Conservation (phyloP, 2,113 vertebrate species). For the Aythya baeri region DNA sequence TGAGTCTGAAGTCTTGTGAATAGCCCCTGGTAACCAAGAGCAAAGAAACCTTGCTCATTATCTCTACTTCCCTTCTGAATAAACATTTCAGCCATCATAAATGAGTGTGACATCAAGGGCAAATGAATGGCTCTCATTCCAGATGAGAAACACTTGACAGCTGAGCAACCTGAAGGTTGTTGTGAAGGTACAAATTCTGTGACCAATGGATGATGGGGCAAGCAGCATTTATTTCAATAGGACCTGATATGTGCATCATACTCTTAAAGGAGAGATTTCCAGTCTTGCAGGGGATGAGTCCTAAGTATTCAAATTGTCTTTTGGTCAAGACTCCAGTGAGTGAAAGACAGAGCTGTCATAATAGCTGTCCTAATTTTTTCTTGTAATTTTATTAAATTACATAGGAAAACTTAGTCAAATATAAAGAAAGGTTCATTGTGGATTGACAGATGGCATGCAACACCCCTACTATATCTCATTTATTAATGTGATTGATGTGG, state of each 20-base stretch:
- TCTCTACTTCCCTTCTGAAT: conserved; percentile 16
- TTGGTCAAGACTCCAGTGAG: not conserved
- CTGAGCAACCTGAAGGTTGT: conserved; percentile 4
- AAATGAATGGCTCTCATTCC: not conserved
- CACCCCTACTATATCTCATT: conserved; percentile 50
- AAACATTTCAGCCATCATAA: conserved; percentile 29
- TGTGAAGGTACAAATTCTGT: not conserved
- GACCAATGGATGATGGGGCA: not conserved
- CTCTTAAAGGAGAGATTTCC: not conserved
- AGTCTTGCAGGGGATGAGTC: not conserved
- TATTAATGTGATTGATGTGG: conserved; percentile 71
- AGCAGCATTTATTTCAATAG: not conserved
- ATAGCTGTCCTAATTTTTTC: not conserved
- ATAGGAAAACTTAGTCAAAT: conserved; percentile 27
- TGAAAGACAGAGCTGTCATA: not conserved
- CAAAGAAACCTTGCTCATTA: conserved; percentile 34
- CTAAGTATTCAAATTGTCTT: not conserved
- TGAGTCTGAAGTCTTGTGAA: not conserved
- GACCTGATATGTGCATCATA: not conserved
- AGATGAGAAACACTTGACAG: conserved; percentile 9
- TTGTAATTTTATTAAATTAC: conserved; percentile 30
- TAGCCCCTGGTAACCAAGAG: conserved; percentile 28
- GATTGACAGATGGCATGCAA: conserved; percentile 69
- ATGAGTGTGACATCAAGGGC: conserved; percentile 9
- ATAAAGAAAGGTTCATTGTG: conserved; percentile 43